Base-by-base conservation (phyloP, 2,113 vertebrate genomes). In the Balaeniceps rex region DNA sequence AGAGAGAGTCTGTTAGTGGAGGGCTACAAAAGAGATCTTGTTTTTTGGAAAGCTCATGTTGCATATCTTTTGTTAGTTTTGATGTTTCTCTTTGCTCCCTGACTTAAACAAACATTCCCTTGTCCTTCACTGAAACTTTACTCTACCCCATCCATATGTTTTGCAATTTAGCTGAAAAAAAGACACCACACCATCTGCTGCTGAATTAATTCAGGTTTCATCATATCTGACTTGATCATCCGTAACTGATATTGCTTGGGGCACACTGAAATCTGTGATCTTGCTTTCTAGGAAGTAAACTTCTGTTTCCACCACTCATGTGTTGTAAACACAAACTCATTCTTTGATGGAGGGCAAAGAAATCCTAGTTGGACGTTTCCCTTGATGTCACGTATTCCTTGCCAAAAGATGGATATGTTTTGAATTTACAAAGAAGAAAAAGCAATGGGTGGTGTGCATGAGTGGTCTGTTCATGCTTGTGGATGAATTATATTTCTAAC, bases 231-330 rank as follows among this genome's bases (percentile, higher is more conserved):
- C 49, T 93, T 8, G 54, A 80, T 93, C 81, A 90, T 63, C 87
- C 8, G 22, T 95, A 94, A 72, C 81, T 94, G 94, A 86, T 89
- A 84, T 28, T 95, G 91, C 97, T 96, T 83, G 87, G 63, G 94
- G 95, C 91, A 47, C 66, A 33, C 44, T 91, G 78, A 76, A 74
- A 47, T 93, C 74, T 85, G 33, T 77, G 75, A n/a, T 95, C 78
- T 66, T n/a, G 84, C 91, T 97, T 95, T 97, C 97, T 82, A 97
- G 96, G 96, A 97, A 96, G 64, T 46, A 84, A 78, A 71, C 74
- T 92, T 97, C 34, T n/a, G 40, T 76, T 79, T 84, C 65, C 25
- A 46, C 34, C 9, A 17, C 80, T 72, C 0, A 1, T 49, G 42
- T 77, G 77, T 44, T 76, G 77, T 80, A 87, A 95, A 80, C 54